Conservation (phyloP, 2,888 invertebrate genomes). For the Drosophila borborema region DNA sequence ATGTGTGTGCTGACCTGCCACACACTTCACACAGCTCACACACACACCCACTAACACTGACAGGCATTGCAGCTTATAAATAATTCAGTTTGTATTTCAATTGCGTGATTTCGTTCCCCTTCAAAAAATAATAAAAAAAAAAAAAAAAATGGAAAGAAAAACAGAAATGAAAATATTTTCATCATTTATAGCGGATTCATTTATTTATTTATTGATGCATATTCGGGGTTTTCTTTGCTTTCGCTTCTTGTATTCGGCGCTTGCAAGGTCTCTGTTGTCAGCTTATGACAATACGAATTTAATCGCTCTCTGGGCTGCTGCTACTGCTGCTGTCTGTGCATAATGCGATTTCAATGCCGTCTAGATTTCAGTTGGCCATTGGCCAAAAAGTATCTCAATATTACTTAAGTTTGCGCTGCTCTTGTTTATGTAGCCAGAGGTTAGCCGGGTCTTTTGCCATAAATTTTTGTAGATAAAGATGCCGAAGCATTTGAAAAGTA, state of each 20-base stretch:
- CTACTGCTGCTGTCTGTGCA: constrained; percentile 18
- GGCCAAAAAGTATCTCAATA: constrained; percentile 61
- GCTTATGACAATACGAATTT: constrained; percentile 62
- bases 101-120: constrained; percentile 65
- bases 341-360: constrained; percentile 70
- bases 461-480: constrained; percentile 36
- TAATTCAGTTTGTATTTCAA: constrained; percentile 66
- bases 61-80: constrained; percentile 54
- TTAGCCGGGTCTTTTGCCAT: constrained; percentile 48
- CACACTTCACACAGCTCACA: constrained; percentile 9
- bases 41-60: background rate
- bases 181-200: constrained; percentile 38
- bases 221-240: constrained; percentile 12
- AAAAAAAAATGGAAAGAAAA: background rate
- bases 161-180: constrained; percentile 14
- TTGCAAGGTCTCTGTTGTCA: constrained; percentile 52
- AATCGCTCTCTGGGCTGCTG: constrained; percentile 31
- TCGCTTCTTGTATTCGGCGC: background rate
- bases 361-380: constrained; percentile 51
- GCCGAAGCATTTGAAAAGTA: background rate
- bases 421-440: constrained; percentile 29
- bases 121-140: constrained; percentile 35
- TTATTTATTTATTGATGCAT: constrained; percentile 56
- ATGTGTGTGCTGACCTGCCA: constrained; percentile 41
- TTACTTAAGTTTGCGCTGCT: constrained; percentile 49